Evolutionary conservation across 2,113 vertebrate genomes (phyloP).

Genomic region (Elaphurus davidianus): DNA sequence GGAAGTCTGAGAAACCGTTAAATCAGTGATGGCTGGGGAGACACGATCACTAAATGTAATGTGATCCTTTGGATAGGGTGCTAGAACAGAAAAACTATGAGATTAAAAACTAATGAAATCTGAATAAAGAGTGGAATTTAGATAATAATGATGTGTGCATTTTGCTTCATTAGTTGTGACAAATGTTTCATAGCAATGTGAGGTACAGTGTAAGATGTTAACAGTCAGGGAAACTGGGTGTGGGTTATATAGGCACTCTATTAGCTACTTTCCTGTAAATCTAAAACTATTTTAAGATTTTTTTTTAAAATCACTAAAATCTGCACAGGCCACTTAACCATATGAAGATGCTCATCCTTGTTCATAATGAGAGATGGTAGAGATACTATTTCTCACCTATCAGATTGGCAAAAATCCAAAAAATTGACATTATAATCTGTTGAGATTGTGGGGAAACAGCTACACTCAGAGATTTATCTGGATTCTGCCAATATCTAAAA

Average conservation of each 20-base stretch:
- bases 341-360: background rate
- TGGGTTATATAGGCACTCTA: background rate
- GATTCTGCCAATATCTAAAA: background rate
- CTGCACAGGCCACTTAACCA: background rate
- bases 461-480: background rate
- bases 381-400: background rate
- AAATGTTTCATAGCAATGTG: background rate
- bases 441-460: background rate
- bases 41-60: background rate
- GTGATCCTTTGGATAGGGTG: background rate
- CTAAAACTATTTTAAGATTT: background rate
- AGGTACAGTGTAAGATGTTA: background rate
- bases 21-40: background rate
- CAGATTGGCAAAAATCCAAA: background rate
- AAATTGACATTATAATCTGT: background rate
- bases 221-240: background rate
- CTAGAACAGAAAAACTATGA: background rate
- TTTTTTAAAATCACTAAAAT: background rate
- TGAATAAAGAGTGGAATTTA: background rate
- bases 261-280: background rate
- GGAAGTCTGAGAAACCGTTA: background rate
- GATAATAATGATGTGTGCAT: background rate
- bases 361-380: background rate
- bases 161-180: background rate
- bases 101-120: background rate